Base-by-base conservation (phyloP, 2,797 vertebrate species). In the Borostomias antarcticus region DNA sequence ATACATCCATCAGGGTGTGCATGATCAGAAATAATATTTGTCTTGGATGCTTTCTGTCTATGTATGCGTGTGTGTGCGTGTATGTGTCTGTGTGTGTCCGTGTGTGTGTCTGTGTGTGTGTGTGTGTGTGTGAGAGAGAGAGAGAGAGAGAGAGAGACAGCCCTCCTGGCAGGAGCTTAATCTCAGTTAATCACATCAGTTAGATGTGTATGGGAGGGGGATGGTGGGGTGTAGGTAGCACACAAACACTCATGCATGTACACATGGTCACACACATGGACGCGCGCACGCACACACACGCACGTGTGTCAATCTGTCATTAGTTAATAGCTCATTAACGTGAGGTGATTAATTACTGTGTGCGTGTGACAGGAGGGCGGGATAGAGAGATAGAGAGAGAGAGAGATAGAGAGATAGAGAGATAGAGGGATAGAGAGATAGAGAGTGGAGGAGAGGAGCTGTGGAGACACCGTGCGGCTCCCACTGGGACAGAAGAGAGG, bases 311-410 rank as follows among this genome's bases (percentile, higher is more conserved):
- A 87, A 77, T 86, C 84, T 88, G 87, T 83, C 85, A 87, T 89
- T 89, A 86, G 86, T 88, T 88, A 88, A 88, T 87, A 89, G 87
- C 84, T 90, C 85, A 87, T 88, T 89, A 89, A 83, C 84, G 85
- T 81, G 82, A 88, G 81, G 85, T 90, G 89, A 89, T 89, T 88
- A 87, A 90, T 89, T 86, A 89, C 86, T 84, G 64, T 84, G 78
- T 81, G 83, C 81, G 66, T 77, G 83, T 82, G 81, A 73, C 77
- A 77, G 73, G 82, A 69, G 58, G 57, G 48, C 32, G 33, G 58
- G 57, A 57, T 68, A 69, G 60, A 59, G n/a, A 73, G 69, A 47
- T 62, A 74, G 35, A 68, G 4, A 19, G 66, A 60, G 60, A 65
- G 70, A 59, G 68, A 21, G 56, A 35, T 4, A 10, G 71, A 65